These are phyloP conservation scores for Perca schrenkii DNA, from an alignment of 2,113 vertebrate genomes.

Conservation along the genomic window DNA sequence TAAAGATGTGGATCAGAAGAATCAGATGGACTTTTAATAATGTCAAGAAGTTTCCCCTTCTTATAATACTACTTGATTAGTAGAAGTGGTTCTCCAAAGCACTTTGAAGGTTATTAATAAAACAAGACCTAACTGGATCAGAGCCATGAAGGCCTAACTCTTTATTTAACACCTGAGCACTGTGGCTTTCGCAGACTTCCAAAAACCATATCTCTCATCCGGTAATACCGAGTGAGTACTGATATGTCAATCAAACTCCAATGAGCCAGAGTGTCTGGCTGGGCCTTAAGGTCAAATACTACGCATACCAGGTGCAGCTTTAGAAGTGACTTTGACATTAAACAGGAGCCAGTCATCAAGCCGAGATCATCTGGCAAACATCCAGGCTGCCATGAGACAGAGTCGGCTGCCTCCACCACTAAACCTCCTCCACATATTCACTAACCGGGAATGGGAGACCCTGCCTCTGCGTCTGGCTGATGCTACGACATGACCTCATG, in stretches of 20 bases:
- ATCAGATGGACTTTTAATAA: constrained; percentile 11
- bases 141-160: constrained; percentile 4
- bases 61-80: constrained; percentile 11
- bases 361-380: constrained; percentile 66
- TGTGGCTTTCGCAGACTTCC: constrained; percentile 26
- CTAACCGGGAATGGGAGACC: constrained; percentile 42
- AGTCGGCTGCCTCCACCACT: constrained; percentile 35
- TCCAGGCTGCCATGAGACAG: constrained; percentile 63
- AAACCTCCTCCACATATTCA: constrained; percentile 62
- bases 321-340: constrained; percentile 81
- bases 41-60: constrained; percentile 11
- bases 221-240: constrained; percentile 37
- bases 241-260: constrained; percentile 72
- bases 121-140: constrained; percentile 1
- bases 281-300: constrained; percentile 78
- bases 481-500: constrained; percentile 69
- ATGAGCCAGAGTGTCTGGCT: constrained; percentile 75
- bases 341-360: constrained; percentile 75
- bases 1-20: constrained; percentile 1
- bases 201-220: constrained; percentile 7
- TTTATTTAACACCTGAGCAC: neutral
- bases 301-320: constrained; percentile 75
- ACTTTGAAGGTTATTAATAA: constrained; percentile 28
- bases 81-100: constrained; percentile 16
- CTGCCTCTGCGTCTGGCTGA: constrained; percentile 39